Base-by-base conservation (phyloP, 2,113 vertebrate genomes). In the Antechinus flavipes region DNA sequence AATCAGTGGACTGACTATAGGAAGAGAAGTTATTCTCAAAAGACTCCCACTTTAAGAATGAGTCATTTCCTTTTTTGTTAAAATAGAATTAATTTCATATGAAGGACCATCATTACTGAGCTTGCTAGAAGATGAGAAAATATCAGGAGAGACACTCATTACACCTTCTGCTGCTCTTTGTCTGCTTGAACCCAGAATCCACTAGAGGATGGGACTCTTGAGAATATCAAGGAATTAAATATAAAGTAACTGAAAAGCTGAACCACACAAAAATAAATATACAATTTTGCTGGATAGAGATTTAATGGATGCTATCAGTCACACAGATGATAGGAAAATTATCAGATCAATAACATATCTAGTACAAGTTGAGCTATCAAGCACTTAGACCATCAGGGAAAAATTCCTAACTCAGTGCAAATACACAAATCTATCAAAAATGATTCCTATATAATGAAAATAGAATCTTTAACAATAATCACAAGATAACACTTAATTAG, bases 351-450 rank as follows among this genome's bases (percentile, higher is more conserved):
- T 84, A 84, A 84, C 68, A n/a, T 84, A 84, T 42, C 35, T 84
- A 84, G 68, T n/a, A 84, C 16, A 84, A 42, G 68, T 84, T 84
- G 68, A 84, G 35, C 68, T 84, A 84, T 35, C n/a, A n/a, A 84
- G 35, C 68, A 84, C 68, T 84, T 84, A 84, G 68, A 84, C n/a
- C 68, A 84, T 42, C 68, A 84, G 68, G 35, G 68, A 22, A 68
- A 76, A 84, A 42, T 23, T n/a, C 35, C 68, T 22, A 84, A 35
- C 35, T 84, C 68, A 84, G 68, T 84, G 68, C 35, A 84, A 84
- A 84, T 42, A 84, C 68, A 84, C 68, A 84, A 84, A 84, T 84
- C 68, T 84, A 84, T 84, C 68, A 84, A 84, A 68, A n/a, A 84
- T 84, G 68, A 84, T 84, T 84, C n/a, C 68, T 84, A 84, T 84